A percentile compares a stretch with the other conserved stretches of the same genome.
Evolutionary conservation across 92 coral and sea anemone species (phyloP).

Genomic region (Pocillopora meandrina): DNA sequence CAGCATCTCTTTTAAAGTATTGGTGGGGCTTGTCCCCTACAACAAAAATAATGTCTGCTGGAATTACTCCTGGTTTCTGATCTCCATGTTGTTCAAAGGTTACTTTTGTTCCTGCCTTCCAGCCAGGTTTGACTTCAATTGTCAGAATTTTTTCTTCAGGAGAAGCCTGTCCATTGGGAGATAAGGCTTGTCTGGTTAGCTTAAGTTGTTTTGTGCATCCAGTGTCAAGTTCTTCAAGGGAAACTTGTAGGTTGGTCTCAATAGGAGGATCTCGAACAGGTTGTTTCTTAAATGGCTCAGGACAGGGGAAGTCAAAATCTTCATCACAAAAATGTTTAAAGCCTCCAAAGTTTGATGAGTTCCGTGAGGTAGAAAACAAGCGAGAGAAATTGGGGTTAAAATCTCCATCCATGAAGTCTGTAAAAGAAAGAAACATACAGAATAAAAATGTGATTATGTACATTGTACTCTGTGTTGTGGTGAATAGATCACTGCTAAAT

Average conservation of each 20-base stretch:
- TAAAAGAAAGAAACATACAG: background rate
- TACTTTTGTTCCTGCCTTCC: conserved; percentile 92
- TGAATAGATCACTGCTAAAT: background rate
- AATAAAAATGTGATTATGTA: background rate
- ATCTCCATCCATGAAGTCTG: conserved; percentile 68
- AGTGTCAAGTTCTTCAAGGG: conserved; percentile 82
- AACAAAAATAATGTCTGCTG: conserved; percentile 88
- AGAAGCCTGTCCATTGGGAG: conserved; percentile 35
- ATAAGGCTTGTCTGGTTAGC: conserved; percentile 71
- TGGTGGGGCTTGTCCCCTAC: conserved; percentile 91
- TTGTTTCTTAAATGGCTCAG: conserved; percentile 68
- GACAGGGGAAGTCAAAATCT: conserved; percentile 61
- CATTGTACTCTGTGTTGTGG: background rate
- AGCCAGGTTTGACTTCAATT: conserved; percentile 87
- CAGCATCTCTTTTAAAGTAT: conserved; percentile 86
- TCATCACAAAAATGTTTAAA: conserved; percentile 68
- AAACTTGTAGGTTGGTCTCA: conserved; percentile 70
- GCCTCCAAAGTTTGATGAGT: conserved; percentile 52
- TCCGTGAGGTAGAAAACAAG: conserved; percentile 45
- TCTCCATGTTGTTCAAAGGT: conserved; percentile 88
- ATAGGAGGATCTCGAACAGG: conserved; percentile 79
- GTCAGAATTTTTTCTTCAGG: conserved; percentile 86
- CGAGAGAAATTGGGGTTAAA: conserved; percentile 37
- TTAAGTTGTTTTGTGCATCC: conserved; percentile 81
- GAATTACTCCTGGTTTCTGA: conserved; percentile 85